phyloP scores from a whole-genome alignment of 2,888 invertebrate species.

The Agrochola litura region DNA sequence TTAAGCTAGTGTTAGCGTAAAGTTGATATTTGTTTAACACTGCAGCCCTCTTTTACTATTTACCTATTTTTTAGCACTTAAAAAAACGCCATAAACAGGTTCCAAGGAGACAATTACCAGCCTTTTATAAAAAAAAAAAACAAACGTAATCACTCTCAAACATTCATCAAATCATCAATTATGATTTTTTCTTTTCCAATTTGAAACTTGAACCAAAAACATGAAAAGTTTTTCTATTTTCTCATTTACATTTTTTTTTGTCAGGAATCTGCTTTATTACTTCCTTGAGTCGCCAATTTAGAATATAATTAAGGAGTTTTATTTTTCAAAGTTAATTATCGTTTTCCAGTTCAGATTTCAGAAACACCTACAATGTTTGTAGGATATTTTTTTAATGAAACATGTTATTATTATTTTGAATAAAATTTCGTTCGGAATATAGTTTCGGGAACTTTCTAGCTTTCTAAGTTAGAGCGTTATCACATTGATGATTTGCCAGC shows the following conservation, averaged over 20 bases:
- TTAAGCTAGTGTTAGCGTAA: too few species aligned
- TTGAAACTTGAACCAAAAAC: slow-evolving; percentile 32
- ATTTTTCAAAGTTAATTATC: slow-evolving; percentile 44
- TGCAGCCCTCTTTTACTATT: not conserved
- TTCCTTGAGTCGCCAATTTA: slow-evolving; percentile 34
- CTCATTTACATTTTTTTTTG: slow-evolving; percentile 14
- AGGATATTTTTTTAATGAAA: not conserved
- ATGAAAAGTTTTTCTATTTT: slow-evolving; percentile 37
- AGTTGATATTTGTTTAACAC: too few species aligned
- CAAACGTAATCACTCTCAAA: not conserved
- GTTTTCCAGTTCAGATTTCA: slow-evolving; percentile 10
- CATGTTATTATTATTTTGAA: not conserved
- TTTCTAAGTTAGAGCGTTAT: too few species aligned
- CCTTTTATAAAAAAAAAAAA: too few species aligned
- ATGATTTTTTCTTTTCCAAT: slow-evolving; percentile 30
- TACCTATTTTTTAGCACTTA: not conserved
- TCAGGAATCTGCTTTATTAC: slow-evolving; percentile 18
- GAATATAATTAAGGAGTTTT: slow-evolving; percentile 37
- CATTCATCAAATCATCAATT: slow-evolving; percentile 22
- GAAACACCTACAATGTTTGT: not conserved
- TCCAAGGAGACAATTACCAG: not conserved
- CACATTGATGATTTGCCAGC: too few species aligned
- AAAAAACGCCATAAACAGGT: not conserved
- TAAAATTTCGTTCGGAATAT: not conserved
- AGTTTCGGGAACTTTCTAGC: too few species aligned